Base-by-base conservation (phyloP, 2,888 invertebrate species). In the Leucoptera coffeella region DNA sequence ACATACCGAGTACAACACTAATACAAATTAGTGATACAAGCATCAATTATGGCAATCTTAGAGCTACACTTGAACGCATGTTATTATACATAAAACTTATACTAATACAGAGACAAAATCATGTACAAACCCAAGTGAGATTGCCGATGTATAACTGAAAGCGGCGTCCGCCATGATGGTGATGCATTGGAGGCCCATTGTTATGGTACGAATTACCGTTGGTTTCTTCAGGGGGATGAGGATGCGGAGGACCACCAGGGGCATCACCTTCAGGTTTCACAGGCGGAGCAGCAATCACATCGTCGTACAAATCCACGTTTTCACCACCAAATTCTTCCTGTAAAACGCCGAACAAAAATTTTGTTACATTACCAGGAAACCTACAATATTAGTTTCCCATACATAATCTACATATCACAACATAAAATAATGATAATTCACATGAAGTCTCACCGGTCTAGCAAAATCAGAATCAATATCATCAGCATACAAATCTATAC, bases 71-170 rank as follows among this genome's bases (percentile, higher is more conserved):
- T n/a, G n/a, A n/a, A n/a, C n/a, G n/a, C n/a, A n/a, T n/a, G n/a
- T n/a, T n/a, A n/a, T n/a, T n/a, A n/a, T n/a, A n/a, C n/a, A n/a
- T n/a, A n/a, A n/a, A n/a, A n/a, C n/a, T n/a, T n/a, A n/a, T n/a
- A n/a, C n/a, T n/a, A n/a, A n/a, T n/a, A n/a, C n/a, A n/a, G 43
- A 61, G 40, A 41, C 39, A 62, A 57, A 62, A 53, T 61, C 43
- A 46, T 42, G 59, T 67, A 64, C 79, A 72, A 78, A 92, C 93
- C 96, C 99, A 99, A 43, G 96, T 95, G 39, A 99, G 79, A 72
- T 99, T 99, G 47, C 97, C 97, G 48, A 99, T 85, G 69, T 99
- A 99, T 23, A 95, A 77, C 57, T 94, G 92, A 57, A 86, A 87
- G 47, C 89, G 80, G 46, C 91, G 78, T 37, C 78, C 76, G 61